phyloP scores from a whole-genome alignment of 1,140 invertebrate genomes.

The Drosophila eugracilis region DNA sequence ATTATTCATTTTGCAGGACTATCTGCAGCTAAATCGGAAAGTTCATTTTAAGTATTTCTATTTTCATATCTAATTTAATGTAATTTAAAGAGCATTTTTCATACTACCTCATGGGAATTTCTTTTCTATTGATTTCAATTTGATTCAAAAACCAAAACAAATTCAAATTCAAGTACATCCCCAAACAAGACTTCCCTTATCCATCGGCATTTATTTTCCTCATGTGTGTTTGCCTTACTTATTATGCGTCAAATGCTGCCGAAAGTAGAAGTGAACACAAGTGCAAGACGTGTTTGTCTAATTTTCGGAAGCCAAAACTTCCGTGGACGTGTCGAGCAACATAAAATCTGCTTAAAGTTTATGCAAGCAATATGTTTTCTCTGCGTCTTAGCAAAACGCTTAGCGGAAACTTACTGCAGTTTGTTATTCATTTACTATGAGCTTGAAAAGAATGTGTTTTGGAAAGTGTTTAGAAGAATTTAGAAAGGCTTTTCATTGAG shows the following conservation, averaged over 20 bases:
- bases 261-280: slow-evolving; percentile 40
- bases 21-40: neutral
- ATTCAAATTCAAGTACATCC: neutral
- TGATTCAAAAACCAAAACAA: neutral
- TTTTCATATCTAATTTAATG: neutral
- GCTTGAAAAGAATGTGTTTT: neutral
- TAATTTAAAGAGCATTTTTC: too few species aligned
- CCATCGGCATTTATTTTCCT: slow-evolving; percentile 19
- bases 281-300: slow-evolving; percentile 39
- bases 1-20: too few species aligned
- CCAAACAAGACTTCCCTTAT: neutral
- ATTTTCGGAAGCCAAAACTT: slow-evolving; percentile 38
- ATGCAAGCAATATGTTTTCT: slow-evolving; percentile 21
- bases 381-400: neutral
- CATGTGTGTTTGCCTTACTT: slow-evolving; percentile 55
- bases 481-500: too few species aligned
- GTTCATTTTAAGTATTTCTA: neutral
- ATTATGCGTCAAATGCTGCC: slow-evolving; percentile 73
- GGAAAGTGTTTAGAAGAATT: too few species aligned
- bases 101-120: neutral
- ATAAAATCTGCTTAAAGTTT: slow-evolving; percentile 22
- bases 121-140: neutral
- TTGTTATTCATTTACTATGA: neutral
- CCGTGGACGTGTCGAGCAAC: slow-evolving; percentile 28
- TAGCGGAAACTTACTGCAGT: neutral